Conservation (phyloP, 2,888 invertebrate genomes). For the Tenthredo scrophulariae region DNA sequence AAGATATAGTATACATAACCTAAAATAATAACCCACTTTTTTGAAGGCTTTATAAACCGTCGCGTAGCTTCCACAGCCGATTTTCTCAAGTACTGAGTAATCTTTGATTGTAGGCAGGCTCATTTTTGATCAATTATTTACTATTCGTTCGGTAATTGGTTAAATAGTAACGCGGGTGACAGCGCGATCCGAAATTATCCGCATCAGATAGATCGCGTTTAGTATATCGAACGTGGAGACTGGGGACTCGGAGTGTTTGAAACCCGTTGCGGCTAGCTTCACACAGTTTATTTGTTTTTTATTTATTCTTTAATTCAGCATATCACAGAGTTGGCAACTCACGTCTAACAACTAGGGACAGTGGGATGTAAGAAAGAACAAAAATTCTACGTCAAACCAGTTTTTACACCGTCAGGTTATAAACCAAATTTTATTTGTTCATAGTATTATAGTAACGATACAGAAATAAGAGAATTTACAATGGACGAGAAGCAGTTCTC, state of each 20-base stretch:
- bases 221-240: background rate
- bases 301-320: background rate
- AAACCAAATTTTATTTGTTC: background rate
- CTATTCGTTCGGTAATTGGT: background rate
- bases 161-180: background rate
- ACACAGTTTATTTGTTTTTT: background rate
- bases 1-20: background rate
- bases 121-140: conserved; percentile 71
- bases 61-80: conserved; percentile 92
- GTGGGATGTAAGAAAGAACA: background rate
- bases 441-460: background rate
- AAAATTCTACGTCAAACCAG: background rate
- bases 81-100: conserved; percentile 86
- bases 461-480: background rate
- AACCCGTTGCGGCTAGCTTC: background rate
- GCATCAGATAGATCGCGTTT: background rate
- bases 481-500: background rate
- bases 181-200: conserved; percentile 11
- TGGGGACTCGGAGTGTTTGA: background rate
- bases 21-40: conserved; percentile 80
- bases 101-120: conserved; percentile 83
- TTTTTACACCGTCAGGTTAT: background rate
- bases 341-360: background rate
- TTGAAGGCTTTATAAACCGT: conserved; percentile 90
- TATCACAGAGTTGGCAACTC: background rate